Percentiles rank a stretch among this genome's conserved stretches.
Evolutionary conservation across 2,797 vertebrate genomes (phyloP).

Genomic region (Centropyge bicolor): DNA sequence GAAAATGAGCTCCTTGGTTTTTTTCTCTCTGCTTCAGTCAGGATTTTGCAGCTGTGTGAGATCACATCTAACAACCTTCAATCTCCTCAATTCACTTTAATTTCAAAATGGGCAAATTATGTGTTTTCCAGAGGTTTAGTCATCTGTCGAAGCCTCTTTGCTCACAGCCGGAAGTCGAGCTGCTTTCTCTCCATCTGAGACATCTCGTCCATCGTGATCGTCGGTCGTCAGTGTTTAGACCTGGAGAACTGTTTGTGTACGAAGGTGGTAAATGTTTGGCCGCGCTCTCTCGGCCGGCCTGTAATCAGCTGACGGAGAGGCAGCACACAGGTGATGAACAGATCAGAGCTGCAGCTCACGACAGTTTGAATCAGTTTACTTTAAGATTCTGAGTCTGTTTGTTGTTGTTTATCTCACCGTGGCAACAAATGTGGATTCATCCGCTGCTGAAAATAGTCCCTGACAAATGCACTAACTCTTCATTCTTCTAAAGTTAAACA

Average conservation of each 20-base stretch:
- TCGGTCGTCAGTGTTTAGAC: conserved; percentile 53
- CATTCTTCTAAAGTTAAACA: too few species aligned
- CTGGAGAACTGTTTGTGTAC: conserved; percentile 66
- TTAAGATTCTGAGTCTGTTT: not conserved
- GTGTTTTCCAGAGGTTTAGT: conserved; percentile 39
- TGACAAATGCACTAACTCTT: not conserved
- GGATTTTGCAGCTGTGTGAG: not conserved
- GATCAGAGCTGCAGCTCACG: conserved; percentile 11
- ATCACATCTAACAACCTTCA: not conserved
- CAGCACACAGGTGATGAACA: conserved; percentile 38
- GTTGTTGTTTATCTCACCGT: too few species aligned
- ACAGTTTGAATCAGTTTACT: not conserved
- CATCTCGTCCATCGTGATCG: conserved; percentile 23
- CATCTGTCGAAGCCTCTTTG: conserved; percentile 1
- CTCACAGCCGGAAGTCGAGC: conserved; percentile 38
- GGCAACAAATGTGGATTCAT: not conserved
- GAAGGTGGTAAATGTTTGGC: conserved; percentile 65
- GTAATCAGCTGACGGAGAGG: conserved; percentile 64
- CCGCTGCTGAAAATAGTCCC: not conserved
- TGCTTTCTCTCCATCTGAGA: conserved; percentile 31
- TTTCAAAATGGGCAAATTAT: conserved; percentile 21
- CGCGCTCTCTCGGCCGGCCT: conserved; percentile 20
- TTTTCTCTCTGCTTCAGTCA: not conserved
- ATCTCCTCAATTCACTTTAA: not conserved
- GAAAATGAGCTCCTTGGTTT: not conserved